A percentile compares a stretch with the other conserved stretches of the same genome.
Conservation (phyloP, 1,140 invertebrate species). For the Drosophila suzukii region DNA sequence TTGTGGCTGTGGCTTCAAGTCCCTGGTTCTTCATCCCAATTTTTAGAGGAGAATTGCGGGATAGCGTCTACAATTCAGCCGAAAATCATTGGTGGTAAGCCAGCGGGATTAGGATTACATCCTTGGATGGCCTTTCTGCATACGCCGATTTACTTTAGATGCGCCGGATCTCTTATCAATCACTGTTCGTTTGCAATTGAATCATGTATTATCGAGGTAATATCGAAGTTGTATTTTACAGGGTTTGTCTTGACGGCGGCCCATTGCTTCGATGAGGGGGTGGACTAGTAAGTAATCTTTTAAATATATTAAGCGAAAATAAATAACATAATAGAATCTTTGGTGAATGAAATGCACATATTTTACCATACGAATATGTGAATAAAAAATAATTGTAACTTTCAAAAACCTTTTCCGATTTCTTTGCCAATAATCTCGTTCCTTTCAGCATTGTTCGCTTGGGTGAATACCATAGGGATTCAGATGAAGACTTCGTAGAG, state of each 20-base stretch:
- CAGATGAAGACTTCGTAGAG: neutral
- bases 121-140: conserved; percentile 13
- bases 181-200: neutral
- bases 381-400: too few species aligned
- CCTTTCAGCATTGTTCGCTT: neutral
- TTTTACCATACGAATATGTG: too few species aligned
- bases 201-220: neutral
- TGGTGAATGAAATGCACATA: too few species aligned
- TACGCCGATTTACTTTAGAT: neutral
- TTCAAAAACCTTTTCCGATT: too few species aligned
- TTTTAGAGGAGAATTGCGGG: neutral
- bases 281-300: neutral
- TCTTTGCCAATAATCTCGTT: too few species aligned
- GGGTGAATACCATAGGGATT: neutral
- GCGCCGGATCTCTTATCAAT: conserved; percentile 8
- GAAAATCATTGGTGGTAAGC: neutral
- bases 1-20: neutral
- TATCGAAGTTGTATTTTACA: neutral
- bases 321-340: too few species aligned
- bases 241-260: conserved; percentile 20
- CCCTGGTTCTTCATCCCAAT: neutral
- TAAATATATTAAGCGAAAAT: too few species aligned
- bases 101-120: neutral
- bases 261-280: neutral
- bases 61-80: accelerated